A percentile compares a stretch with the other conserved stretches of the same genome.
Evolutionary conservation across 2,797 vertebrate genomes (phyloP).

Genomic region (Enteromius afrohamiltoni): DNA sequence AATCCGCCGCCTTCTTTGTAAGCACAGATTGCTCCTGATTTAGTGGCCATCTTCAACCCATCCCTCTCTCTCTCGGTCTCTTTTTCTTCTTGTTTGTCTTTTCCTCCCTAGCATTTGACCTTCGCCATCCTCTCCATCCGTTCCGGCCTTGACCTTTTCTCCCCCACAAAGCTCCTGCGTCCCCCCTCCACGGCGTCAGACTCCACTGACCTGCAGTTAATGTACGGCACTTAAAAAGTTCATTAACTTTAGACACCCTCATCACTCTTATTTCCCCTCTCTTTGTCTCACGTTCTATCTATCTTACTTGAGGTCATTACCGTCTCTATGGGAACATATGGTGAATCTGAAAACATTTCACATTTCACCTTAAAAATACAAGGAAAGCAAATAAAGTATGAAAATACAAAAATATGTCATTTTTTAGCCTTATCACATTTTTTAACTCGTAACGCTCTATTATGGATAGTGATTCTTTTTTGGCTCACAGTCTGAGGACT

Average conservation of each 20-base stretch:
- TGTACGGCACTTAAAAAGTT: conserved; percentile 50
- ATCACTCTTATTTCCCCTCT: conserved; percentile 39
- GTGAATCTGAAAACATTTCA: neutral
- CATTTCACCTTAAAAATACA: conserved; percentile 13
- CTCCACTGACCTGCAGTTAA: conserved; percentile 39
- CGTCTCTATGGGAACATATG: conserved; percentile 2
- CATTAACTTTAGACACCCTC: conserved; percentile 50
- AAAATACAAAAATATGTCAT: too few relatives aligned
- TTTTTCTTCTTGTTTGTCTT: conserved; percentile 41
- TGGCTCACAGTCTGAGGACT: neutral
- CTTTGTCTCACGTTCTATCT: neutral
- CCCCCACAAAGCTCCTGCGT: conserved; percentile 25
- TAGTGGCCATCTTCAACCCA: conserved; percentile 34
- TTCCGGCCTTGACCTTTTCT: conserved; percentile 45
- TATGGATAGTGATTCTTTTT: neutral
- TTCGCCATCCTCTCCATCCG: conserved; percentile 44
- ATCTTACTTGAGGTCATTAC: conserved; percentile 17
- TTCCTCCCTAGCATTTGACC: conserved; percentile 41
- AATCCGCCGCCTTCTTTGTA: neutral
- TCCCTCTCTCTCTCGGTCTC: conserved; percentile 39
- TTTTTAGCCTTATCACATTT: neutral
- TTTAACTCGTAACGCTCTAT: neutral
- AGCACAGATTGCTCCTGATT: conserved; percentile 9
- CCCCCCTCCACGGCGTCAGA: conserved; percentile 9
- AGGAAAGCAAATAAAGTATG: neutral